Base-by-base conservation (phyloP, 2,888 invertebrate genomes). In the Sussaba pulchella region DNA sequence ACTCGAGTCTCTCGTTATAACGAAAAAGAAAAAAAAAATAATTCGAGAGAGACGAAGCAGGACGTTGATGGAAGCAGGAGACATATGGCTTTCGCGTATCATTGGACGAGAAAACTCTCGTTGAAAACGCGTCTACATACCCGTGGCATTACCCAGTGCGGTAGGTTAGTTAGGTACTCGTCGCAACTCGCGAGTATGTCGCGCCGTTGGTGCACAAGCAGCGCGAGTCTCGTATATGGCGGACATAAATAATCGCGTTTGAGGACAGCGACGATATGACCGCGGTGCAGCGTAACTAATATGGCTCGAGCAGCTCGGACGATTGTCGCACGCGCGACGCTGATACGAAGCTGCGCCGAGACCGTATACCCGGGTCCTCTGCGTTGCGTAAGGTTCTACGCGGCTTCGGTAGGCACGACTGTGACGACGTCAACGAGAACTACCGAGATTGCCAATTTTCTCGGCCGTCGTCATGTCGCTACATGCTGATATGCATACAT, bases 111-210 rank as follows among this genome's bases (percentile, higher is more conserved):
- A n/a, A n/a, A n/a, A n/a, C n/a, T n/a, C n/a, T n/a, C n/a, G n/a
- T 36, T 64, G 36, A 21, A 50, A 71, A 10, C 45, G n/a, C 12
- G 19, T 43, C 3, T 64, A 61, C 45, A 59, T 70, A 69, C 72
- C 52, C 31, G 6, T 6, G 2, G 50, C 84, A 82, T 85, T 86
- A 31, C 88, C 82, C 82, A 82, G 84, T 88, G 85, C 84, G 87
- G 88, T 87, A 89, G 89, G 89, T 89, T 88, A 88, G 88, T 89
- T 88, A 87, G 86, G 85, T 81, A 81, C 85, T 85, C 86, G 84
- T 87, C 86, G 83, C 85, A 70, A 26, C 36, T 8, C 52, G n/a
- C 24, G 5, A 24, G 43, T 47, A 9, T 47, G 45, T 36, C 59
- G 74, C 82, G 24, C 50, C 61, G 67, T 71, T 79, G 50, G 57